Base-by-base conservation (phyloP, 2,113 vertebrate genomes). In the Platichthys flesus region DNA sequence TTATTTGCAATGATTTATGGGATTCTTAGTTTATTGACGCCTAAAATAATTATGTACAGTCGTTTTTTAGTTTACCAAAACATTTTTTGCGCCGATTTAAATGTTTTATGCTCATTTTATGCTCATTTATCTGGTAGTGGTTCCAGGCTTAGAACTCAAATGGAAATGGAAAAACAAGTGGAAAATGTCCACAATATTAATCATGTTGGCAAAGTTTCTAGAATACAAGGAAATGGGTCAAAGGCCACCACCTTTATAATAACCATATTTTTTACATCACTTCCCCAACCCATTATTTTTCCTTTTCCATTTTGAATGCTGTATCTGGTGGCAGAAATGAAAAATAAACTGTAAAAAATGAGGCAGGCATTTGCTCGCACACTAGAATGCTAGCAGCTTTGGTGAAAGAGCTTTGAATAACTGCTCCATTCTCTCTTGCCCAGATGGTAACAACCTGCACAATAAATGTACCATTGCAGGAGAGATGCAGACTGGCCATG, bases 161-260 rank as follows among this genome's bases (percentile, higher is more conserved):
- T 35, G 31, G 31, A 35, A 7, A 35, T 28, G 26, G 26, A 28
- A 28, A 35, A 35, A 35, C 1, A 35, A 35, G 7, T 7, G 31
- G 31, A 8, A 35, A 35, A 35, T 35, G 5, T 35, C 21, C 12
- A 37, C 61, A 21, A 63, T 58, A 82, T 9, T 61, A 26, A 74
- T 74, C 16, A 37, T 54, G 26, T 15, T 62, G 49, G 52, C 64
- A 51, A 52, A 31, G 72, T 75, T 75, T 81, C 24, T 49, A 74
- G 47, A 65, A 66, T 9, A 57, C 20, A 56, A 40, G 49, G 66
- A 51, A 68, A 68, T 52, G 56, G 64, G 74, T 72, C 58, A 65
- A 89, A 88, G 87, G 78, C 86, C 85, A 78, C 77, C 82, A 76
- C 76, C 86, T 85, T 85, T 83, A 79, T 58, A 69, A 18, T 45